phyloP scores from a whole-genome alignment of 2,797 vertebrate species.

The Botia kubotai region DNA sequence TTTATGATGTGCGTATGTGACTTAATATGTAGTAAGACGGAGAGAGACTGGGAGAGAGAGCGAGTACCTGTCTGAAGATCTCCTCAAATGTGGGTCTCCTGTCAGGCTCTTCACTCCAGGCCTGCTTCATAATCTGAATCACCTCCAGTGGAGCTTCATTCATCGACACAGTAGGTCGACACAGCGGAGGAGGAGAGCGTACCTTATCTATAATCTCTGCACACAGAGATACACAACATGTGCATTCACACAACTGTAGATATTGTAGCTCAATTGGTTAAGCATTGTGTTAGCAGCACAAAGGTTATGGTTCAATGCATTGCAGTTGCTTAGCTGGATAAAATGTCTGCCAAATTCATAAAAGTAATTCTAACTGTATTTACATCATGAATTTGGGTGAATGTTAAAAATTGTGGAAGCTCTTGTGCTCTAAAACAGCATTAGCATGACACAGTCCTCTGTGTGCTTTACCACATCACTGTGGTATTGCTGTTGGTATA shows the following conservation, averaged over 20 bases:
- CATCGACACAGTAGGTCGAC: conserved; percentile 84
- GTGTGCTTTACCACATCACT: background rate
- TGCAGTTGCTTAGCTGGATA: no score
- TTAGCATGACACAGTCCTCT: no score
- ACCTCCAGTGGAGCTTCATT: conserved; percentile 89
- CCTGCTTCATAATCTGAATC: conserved; percentile 88
- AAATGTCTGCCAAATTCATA: no score
- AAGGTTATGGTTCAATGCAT: no score
- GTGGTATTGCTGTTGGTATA: background rate
- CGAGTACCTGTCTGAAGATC: conserved; percentile 84
- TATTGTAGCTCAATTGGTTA: no score
- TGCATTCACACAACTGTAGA: no score
- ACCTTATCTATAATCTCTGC: conserved; percentile 90
- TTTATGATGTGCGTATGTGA: background rate
- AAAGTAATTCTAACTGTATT: no score
- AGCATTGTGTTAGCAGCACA: no score
- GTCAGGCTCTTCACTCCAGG: conserved; percentile 89
- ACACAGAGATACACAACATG: conserved; percentile 27
- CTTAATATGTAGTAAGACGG: background rate
- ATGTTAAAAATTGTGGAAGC: background rate
- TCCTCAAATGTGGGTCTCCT: conserved; percentile 84
- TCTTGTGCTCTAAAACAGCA: background rate
- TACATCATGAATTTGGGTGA: no score
- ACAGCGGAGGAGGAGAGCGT: conserved; percentile 84
- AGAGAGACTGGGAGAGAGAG: background rate